A percentile compares a stretch with the other conserved stretches of the same genome.
Conservation (phyloP, 2,888 invertebrate genomes). For the Altica lythri region DNA sequence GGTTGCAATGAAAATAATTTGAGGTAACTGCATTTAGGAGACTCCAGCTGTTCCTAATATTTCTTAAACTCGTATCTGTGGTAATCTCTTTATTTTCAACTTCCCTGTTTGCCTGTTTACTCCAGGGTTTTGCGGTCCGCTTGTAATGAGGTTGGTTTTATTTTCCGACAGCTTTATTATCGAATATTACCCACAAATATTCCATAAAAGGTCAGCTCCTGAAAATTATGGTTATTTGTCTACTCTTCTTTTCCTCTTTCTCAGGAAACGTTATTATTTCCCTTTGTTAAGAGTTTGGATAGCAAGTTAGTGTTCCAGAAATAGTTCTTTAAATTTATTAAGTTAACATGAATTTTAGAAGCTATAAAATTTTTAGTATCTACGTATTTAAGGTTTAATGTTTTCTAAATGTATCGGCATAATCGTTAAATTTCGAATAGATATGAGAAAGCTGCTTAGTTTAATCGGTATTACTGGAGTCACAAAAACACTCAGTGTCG, state of each 20-base stretch:
- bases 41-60: slow-evolving; percentile 2
- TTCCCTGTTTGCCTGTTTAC: slow-evolving; percentile 13
- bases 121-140: slow-evolving; percentile 11
- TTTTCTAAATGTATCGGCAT: neutral
- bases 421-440: neutral
- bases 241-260: slow-evolving; percentile 12
- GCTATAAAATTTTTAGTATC: slow-evolving; percentile 10
- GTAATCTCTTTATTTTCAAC: slow-evolving; percentile 20
- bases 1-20: too few relatives aligned
- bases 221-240: slow-evolving; percentile 20
- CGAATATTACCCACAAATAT: slow-evolving; percentile 23
- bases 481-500: neutral
- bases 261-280: slow-evolving; percentile 10
- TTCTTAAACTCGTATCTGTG: slow-evolving; percentile 4
- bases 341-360: slow-evolving; percentile 1
- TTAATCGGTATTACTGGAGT: neutral
- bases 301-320: slow-evolving; percentile 9
- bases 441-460: neutral
- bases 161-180: slow-evolving; percentile 18
- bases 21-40: slow-evolving; percentile 4
- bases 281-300: slow-evolving; percentile 12
- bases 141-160: slow-evolving; percentile 22
- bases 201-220: slow-evolving; percentile 19
- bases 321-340: slow-evolving; percentile 11
- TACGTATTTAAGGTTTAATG: slow-evolving; percentile 4